Conservation (phyloP, 2,113 vertebrate genomes). For the Cebus imitator region DNA sequence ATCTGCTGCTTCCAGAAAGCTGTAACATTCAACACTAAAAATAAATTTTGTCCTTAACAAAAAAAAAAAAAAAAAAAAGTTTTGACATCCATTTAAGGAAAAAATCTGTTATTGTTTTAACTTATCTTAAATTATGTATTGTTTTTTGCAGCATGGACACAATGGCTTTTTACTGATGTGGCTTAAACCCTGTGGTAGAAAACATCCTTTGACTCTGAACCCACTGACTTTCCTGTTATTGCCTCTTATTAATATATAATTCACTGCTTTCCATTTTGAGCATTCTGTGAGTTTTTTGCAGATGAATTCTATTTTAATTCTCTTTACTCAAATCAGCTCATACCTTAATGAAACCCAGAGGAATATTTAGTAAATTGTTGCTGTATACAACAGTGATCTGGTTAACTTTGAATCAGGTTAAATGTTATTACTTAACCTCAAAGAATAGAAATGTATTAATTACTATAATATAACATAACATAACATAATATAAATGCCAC, state of each 20-base stretch:
- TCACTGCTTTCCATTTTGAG: background rate
- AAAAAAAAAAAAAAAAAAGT: background rate
- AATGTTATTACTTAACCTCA: constrained; percentile 20
- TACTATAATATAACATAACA: too few relatives aligned
- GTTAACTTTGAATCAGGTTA: constrained; percentile 51
- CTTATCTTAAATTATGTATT: background rate
- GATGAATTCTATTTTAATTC: constrained; percentile 13
- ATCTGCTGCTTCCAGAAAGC: background rate
- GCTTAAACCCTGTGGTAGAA: background rate
- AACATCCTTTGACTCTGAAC: background rate
- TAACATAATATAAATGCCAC: background rate
- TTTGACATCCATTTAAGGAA: background rate
- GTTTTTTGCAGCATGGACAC: background rate
- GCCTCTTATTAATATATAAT: background rate
- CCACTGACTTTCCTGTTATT: background rate
- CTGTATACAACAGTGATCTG: background rate
- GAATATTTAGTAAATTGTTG: background rate
- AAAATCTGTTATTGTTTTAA: background rate
- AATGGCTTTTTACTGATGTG: background rate
- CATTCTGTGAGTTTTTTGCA: background rate
- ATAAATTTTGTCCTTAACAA: background rate
- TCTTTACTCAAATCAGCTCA: background rate
- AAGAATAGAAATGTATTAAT: background rate
- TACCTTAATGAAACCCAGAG: background rate
- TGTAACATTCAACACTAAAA: background rate